Percentiles rank a stretch among this genome's conserved stretches.
Conservation (phyloP, 2,113 vertebrate genomes). For the Onychostruthus taczanowskii region DNA sequence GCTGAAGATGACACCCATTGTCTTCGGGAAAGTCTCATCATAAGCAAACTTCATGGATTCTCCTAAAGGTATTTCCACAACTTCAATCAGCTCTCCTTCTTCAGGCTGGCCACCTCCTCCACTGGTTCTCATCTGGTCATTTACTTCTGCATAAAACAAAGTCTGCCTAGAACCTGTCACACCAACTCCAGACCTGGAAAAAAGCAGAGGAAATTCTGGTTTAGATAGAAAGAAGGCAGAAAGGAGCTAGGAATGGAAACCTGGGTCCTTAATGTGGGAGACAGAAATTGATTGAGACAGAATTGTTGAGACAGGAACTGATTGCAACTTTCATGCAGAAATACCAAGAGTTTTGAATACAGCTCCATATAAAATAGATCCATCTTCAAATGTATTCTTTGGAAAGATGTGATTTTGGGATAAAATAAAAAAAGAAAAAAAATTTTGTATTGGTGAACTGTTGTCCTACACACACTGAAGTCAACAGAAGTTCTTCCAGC, state of each 20-base stretch:
- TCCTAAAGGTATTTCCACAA: constrained; percentile 85
- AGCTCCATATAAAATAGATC: neutral
- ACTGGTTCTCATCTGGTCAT: constrained; percentile 80
- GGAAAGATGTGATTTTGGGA: neutral
- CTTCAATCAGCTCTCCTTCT: constrained; percentile 90
- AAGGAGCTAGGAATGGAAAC: neutral
- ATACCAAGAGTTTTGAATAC: neutral
- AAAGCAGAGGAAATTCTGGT: neutral
- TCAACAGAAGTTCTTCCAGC: neutral
- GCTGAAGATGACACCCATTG: constrained; percentile 87
- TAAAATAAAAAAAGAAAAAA: neutral
- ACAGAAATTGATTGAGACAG: neutral
- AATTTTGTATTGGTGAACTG: neutral
- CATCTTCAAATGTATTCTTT: neutral
- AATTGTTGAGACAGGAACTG: neutral
- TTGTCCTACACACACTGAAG: neutral
- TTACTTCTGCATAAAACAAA: constrained; percentile 88
- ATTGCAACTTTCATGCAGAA: neutral
- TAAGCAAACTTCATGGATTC: constrained; percentile 89
- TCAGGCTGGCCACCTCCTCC: constrained; percentile 80
- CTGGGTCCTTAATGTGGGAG: neutral
- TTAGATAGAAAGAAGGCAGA: neutral
- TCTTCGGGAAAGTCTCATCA: constrained; percentile 83
- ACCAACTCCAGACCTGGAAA: constrained; percentile 83
- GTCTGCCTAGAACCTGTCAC: constrained; percentile 86